Evolutionary conservation across 2,888 invertebrate genomes (phyloP).

Genomic region (Pyrocoelia pectoralis): DNA sequence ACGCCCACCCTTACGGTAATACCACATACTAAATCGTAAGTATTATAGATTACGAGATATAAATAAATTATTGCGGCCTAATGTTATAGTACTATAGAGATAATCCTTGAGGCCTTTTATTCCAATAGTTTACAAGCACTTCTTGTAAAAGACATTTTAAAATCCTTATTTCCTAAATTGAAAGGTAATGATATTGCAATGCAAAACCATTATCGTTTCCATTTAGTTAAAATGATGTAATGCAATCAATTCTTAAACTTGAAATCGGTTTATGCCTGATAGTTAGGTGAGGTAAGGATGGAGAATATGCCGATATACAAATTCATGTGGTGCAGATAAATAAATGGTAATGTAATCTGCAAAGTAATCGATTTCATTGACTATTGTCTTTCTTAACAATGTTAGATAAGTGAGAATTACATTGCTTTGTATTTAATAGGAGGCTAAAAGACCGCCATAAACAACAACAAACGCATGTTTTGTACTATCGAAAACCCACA

Average conservation of each 20-base stretch:
- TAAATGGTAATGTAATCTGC: constrained; percentile 23
- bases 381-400: constrained; percentile 36
- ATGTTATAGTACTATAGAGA: constrained; percentile 18
- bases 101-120: constrained; percentile 14
- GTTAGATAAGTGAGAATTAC: constrained; percentile 41
- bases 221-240: constrained; percentile 7
- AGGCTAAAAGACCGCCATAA: constrained; percentile 26
- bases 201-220: constrained; percentile 7
- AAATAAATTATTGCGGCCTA: constrained; percentile 26
- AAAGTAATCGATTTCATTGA: constrained; percentile 25
- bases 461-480: constrained; percentile 30
- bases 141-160: neutral
- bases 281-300: neutral
- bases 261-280: neutral
- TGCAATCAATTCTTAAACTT: neutral
- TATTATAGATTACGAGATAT: constrained; percentile 24
- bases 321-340: constrained; percentile 11
- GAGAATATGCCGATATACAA: constrained; percentile 4
- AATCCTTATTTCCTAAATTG: constrained; percentile 16
- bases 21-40: neutral
- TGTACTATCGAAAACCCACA: constrained; percentile 17
- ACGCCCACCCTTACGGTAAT: constrained; percentile 21
- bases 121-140: neutral
- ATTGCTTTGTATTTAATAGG: constrained; percentile 38
- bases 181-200: constrained; percentile 13